phyloP scores from a whole-genome alignment of 2,113 vertebrate species.

The Marcusenius ussheri region DNA sequence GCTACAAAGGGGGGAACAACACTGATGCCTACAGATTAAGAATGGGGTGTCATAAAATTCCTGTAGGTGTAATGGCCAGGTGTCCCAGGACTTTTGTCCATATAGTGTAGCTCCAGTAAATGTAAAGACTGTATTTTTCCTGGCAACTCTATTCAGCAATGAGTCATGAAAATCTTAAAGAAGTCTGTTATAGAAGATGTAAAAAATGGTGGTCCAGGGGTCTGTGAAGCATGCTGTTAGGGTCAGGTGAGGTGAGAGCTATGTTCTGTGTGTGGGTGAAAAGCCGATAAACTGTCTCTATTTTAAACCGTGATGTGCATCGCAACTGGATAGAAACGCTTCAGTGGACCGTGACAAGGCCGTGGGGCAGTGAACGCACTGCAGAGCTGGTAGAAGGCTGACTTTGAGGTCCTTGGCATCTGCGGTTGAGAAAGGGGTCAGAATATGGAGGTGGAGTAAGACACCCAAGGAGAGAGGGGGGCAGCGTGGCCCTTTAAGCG shows the following conservation, averaged over 20 bases:
- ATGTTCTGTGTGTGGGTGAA: neutral
- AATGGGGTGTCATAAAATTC: neutral
- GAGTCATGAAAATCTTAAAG: neutral
- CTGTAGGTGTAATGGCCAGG: neutral
- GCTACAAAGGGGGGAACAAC: neutral
- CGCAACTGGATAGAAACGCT: neutral
- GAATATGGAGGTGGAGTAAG: neutral
- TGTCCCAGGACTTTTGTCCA: neutral
- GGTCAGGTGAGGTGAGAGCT: neutral
- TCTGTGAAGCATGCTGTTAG: neutral
- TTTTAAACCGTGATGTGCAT: neutral
- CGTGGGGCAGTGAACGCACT: neutral
- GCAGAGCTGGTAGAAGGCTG: neutral
- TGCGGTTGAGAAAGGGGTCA: neutral
- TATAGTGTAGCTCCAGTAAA: neutral
- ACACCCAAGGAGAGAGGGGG: neutral
- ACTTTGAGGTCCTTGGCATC: neutral
- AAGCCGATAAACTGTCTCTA: neutral
- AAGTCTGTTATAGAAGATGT: neutral
- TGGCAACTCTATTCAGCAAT: neutral
- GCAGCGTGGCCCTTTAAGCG: constrained; percentile 3
- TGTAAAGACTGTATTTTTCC: neutral
- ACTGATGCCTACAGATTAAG: neutral
- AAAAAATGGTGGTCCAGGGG: neutral
- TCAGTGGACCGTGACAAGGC: neutral